A percentile compares a stretch with the other conserved stretches of the same genome.
These are phyloP conservation scores for Calidris pygmaea DNA, from an alignment of 2,113 vertebrate species.

Conservation along the genomic window DNA sequence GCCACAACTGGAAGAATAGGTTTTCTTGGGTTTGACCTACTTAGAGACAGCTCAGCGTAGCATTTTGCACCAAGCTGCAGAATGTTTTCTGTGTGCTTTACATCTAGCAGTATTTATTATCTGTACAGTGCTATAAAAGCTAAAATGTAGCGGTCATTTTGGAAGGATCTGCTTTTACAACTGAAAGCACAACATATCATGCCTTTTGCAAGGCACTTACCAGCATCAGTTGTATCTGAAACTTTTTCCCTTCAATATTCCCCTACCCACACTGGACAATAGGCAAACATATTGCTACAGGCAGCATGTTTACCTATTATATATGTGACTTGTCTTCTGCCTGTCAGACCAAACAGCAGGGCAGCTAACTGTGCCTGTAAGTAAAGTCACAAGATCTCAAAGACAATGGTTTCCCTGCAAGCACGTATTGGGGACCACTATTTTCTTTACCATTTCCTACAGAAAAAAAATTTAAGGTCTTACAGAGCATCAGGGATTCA, in stretches of 20 bases:
- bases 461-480: background rate
- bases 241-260: background rate
- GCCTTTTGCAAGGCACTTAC: background rate
- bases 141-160: background rate
- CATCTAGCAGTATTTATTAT: background rate
- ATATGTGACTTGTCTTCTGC: background rate
- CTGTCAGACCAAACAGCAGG: background rate
- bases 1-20: background rate
- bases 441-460: background rate
- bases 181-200: slow-evolving; percentile 5
- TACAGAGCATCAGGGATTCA: background rate
- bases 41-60: background rate
- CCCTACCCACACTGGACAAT: background rate
- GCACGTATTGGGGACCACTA: background rate
- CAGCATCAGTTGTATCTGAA: background rate
- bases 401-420: background rate
- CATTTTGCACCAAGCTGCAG: background rate
- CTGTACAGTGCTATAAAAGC: background rate
- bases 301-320: background rate
- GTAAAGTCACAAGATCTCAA: background rate
- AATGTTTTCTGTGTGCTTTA: background rate
- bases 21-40: background rate
- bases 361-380: background rate
- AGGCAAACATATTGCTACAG: background rate
- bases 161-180: background rate